Percentiles rank a stretch among this genome's conserved stretches.
phyloP scores from a whole-genome alignment of 1,140 invertebrate genomes.

The Neodiprion fabricii region DNA sequence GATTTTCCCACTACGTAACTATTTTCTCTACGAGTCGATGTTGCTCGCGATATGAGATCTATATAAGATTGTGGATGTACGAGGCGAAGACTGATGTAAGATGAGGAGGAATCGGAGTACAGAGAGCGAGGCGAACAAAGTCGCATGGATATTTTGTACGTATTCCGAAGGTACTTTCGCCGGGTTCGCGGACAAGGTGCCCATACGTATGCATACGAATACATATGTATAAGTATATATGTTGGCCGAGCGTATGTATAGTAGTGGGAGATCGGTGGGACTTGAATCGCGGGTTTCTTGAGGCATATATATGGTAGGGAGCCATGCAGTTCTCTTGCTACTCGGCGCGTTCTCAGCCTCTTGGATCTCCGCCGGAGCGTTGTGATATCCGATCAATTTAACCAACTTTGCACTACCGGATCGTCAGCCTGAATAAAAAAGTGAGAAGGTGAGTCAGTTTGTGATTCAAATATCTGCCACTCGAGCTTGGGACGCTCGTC shows the following conservation, averaged over 20 bases:
- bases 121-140: too few relatives aligned
- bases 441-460: slow-evolving; percentile 5
- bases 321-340: slow-evolving; percentile 47
- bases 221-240: not conserved
- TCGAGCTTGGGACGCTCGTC: too few relatives aligned
- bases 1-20: too few relatives aligned
- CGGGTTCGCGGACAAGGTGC: slow-evolving; percentile 30
- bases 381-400: not conserved
- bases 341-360: slow-evolving; percentile 43
- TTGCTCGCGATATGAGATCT: too few relatives aligned
- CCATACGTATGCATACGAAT: not conserved
- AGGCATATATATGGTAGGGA: slow-evolving; percentile 48
- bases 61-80: too few relatives aligned
- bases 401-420: not conserved
- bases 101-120: too few relatives aligned
- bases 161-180: slow-evolving; percentile 52
- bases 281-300: slow-evolving; percentile 49
- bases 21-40: too few relatives aligned
- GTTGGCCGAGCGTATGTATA: not conserved
- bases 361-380: slow-evolving; percentile 32
- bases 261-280: slow-evolving; percentile 50
- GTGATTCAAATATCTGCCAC: too few relatives aligned
- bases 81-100: too few relatives aligned
- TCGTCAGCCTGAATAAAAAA: not conserved
- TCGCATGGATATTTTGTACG: not conserved